Base-by-base conservation (phyloP, 2,888 invertebrate species). In the Ophion costatus region DNA sequence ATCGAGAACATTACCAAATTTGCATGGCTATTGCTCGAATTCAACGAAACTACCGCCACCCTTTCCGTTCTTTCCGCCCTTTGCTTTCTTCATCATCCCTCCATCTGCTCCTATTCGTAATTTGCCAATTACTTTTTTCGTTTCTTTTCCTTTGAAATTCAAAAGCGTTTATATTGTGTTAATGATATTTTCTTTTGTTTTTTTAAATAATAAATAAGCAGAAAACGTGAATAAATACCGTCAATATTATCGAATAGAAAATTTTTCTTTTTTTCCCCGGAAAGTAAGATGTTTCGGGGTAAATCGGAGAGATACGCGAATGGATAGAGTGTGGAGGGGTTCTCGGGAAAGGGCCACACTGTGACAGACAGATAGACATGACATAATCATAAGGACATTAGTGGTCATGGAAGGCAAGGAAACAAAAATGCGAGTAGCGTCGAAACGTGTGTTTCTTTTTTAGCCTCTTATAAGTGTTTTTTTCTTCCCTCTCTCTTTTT, bases 1-100 rank as follows among this genome's bases (percentile, higher is more conserved):
- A 71, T 79, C 80, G 66, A 69, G 64, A 51, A 29, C 83, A 80
- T 83, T 83, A 80, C 75, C 66, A 63, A 80, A 83, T 80, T 76
- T 75, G 75, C 71, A 80, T 70, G 64, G 33, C 80, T 59, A 83
- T 83, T 76, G 80, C 76, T 80, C 57, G 61, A 78, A 61, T 69
- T 69, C 69, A 61, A 63, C 76, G 51, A 42, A 71, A 57, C 38
- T 6, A 38, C 24, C 66, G 10, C 17, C 11, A 6, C 24, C 64
- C 10, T 56, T 38, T 66, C 33, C 22, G 24, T 73, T 51, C 17
- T 38, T 63, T 73, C 20, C 29, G 14, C 51, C 10, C 42, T 66
- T 24, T 64, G 17, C 45, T 66, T 42, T 57, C 64, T 33, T 57
- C 29, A 29, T 29, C 29, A 4, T 29, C 29, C 29, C 29, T 29